These are phyloP conservation scores for Hyles vespertilio DNA, from an alignment of 1,140 invertebrate genomes.

Conservation along the genomic window DNA sequence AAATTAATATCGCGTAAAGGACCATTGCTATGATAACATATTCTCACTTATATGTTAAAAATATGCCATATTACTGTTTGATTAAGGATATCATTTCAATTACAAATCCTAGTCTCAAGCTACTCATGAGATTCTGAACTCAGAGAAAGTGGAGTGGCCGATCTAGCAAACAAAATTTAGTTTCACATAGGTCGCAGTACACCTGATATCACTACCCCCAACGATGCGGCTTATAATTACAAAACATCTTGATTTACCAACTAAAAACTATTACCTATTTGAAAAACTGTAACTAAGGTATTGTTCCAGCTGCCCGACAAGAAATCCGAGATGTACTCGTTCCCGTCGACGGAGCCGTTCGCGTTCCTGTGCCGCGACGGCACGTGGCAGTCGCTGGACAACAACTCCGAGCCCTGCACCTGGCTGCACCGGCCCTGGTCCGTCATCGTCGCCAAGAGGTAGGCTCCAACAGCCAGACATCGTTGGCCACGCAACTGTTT, in stretches of 20 bases:
- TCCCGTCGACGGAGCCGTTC: conserved; percentile 69
- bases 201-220: background rate
- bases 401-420: conserved; percentile 77
- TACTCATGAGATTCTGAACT: too few species aligned
- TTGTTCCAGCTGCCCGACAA: conserved; percentile 16
- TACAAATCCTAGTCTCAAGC: too few species aligned
- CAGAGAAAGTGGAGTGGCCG: too few species aligned
- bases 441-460: conserved; percentile 79
- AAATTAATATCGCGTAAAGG: too few species aligned
- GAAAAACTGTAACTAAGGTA: background rate
- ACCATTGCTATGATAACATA: too few species aligned
- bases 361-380: conserved; percentile 90
- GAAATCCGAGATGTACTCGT: background rate
- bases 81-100: background rate
- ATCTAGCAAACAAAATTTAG: background rate
- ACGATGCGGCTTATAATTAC: too few species aligned
- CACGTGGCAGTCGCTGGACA: conserved; percentile 76
- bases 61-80: background rate
- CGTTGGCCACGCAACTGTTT: too few species aligned
- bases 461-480: conserved; percentile 3
- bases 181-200: background rate
- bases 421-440: conserved; percentile 89
- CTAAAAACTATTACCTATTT: too few species aligned
- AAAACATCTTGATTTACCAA: too few species aligned
- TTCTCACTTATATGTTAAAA: too few species aligned